Evolutionary conservation across 2,113 vertebrate genomes (phyloP).

Genomic region (Corythoichthys intestinalis): DNA sequence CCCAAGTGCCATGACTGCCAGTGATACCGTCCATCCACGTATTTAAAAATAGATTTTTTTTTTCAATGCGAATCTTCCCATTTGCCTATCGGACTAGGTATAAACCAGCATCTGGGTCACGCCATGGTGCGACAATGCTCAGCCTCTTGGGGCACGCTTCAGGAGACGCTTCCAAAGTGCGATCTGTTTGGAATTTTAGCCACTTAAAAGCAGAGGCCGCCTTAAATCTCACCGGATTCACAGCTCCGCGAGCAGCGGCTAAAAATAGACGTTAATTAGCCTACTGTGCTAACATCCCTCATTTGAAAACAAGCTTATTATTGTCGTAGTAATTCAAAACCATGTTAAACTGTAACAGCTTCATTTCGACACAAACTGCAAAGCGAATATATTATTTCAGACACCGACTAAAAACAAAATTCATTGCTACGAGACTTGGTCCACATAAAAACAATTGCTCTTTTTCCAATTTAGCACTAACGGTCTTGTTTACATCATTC

Average conservation of each 20-base stretch:
- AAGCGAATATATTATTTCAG: not conserved
- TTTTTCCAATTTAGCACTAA: not conserved
- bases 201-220: not conserved
- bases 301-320: not conserved
- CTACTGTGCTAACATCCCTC: not conserved
- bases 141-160: not conserved
- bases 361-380: not conserved
- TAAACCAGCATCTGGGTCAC: not conserved
- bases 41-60: not conserved
- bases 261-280: slow-evolving; percentile 1
- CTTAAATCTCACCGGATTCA: not conserved
- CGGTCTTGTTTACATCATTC: no score
- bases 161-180: not conserved
- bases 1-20: not conserved
- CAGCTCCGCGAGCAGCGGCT: not conserved
- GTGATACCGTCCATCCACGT: not conserved
- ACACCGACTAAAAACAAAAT: not conserved
- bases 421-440: no score
- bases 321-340: not conserved
- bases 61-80: not conserved
- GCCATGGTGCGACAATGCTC: not conserved
- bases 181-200: not conserved
- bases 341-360: not conserved
- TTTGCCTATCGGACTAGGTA: not conserved
- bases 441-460: no score